A percentile compares a stretch with the other conserved stretches of the same genome.
Conservation (phyloP, 2,888 invertebrate genomes). For the Ypsolopha scabrella region DNA sequence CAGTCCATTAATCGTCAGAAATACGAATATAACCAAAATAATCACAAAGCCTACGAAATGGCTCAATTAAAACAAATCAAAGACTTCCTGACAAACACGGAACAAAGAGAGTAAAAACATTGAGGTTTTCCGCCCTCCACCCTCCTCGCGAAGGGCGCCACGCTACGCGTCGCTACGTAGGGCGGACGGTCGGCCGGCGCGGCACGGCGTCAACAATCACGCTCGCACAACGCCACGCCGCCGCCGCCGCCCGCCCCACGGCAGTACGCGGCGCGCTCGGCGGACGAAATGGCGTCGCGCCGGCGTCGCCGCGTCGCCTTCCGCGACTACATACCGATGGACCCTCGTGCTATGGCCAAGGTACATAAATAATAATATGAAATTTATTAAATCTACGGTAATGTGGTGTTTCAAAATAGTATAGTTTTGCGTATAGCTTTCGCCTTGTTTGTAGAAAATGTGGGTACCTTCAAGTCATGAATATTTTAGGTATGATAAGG, state of each 20-base stretch:
- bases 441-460: neutral
- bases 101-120: too few relatives aligned
- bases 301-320: conserved; percentile 58
- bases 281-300: conserved; percentile 50
- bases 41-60: too few relatives aligned
- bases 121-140: too few relatives aligned
- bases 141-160: neutral
- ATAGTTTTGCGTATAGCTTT: neutral
- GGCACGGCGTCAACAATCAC: neutral
- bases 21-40: too few relatives aligned
- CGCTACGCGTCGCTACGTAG: neutral
- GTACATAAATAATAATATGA: conserved; percentile 22
- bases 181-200: neutral
- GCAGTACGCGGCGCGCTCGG: conserved; percentile 49
- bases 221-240: conserved; percentile 8
- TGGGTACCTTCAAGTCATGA: too few relatives aligned
- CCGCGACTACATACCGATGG: conserved; percentile 61
- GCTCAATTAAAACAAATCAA: too few relatives aligned
- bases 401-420: neutral
- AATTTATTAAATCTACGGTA: neutral
- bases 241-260: conserved; percentile 6
- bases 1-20: too few relatives aligned
- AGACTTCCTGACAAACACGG: too few relatives aligned
- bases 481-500: too few relatives aligned
- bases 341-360: conserved; percentile 61